These are phyloP conservation scores for Cheilosia variabilis DNA, from an alignment of 2,888 invertebrate species.

Conservation along the genomic window DNA sequence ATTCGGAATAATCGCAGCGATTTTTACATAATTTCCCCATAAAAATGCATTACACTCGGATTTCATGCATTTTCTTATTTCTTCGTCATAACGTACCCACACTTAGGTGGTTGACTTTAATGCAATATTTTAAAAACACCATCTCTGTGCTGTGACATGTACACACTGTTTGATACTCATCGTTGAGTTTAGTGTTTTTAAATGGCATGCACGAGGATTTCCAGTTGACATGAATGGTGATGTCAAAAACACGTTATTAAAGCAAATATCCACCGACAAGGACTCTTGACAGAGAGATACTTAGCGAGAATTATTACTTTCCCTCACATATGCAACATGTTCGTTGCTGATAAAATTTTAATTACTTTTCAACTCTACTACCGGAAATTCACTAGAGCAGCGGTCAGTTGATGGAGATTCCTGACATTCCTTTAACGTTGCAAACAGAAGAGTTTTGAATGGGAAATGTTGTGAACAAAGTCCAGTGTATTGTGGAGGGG, in stretches of 20 bases:
- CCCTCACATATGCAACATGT: not conserved
- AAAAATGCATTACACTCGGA: too few relatives aligned
- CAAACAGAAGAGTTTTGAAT: not conserved
- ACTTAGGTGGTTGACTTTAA: too few relatives aligned
- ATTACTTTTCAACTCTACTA: slow-evolving; percentile 1
- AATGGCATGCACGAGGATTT: not conserved
- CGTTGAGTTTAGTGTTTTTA: not conserved
- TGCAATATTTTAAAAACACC: too few relatives aligned
- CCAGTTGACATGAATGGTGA: not conserved
- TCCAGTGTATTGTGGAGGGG: too few relatives aligned
- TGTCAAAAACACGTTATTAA: not conserved
- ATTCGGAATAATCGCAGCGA: too few relatives aligned
- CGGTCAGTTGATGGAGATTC: not conserved
- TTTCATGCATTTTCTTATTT: too few relatives aligned
- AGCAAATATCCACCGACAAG: not conserved
- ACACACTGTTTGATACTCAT: too few relatives aligned
- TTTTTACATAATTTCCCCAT: slow-evolving; percentile 1
- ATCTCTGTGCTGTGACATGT: too few relatives aligned
- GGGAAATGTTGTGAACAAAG: not conserved
- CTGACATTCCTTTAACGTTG: not conserved
- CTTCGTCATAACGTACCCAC: too few relatives aligned
- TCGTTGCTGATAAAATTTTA: not conserved
- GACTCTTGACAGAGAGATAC: not conserved
- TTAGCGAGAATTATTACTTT: not conserved
- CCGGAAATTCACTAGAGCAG: not conserved